phyloP scores from a whole-genome alignment of 2,888 invertebrate genomes.

The Himalopsyche japonica region DNA sequence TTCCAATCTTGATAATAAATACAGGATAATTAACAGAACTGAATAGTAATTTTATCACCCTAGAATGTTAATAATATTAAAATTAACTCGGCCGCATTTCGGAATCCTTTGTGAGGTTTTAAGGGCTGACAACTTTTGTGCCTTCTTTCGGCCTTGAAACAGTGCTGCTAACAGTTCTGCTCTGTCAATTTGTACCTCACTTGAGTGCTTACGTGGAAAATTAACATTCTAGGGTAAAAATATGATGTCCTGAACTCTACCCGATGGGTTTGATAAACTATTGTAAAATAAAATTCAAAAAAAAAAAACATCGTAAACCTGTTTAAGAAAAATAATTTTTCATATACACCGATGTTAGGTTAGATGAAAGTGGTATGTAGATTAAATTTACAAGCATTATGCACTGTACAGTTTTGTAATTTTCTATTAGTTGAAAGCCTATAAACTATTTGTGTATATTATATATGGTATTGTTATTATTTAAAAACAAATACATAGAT shows the following conservation, averaged over 20 bases:
- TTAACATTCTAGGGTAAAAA: not conserved
- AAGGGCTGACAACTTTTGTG: not conserved
- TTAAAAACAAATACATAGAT: not conserved
- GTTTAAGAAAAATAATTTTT: not conserved
- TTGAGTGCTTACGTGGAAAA: not conserved
- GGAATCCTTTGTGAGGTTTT: not conserved
- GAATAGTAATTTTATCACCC: not conserved
- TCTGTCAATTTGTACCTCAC: not conserved
- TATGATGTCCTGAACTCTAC: not conserved
- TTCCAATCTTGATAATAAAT: not conserved
- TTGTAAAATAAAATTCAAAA: not conserved
- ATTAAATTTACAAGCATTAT: not conserved
- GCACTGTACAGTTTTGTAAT: slow-evolving; percentile 28
- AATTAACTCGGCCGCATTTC: not conserved
- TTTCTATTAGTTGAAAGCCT: slow-evolving; percentile 22
- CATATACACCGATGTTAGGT: not conserved
- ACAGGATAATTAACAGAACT: not conserved
- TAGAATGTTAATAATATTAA: not conserved
- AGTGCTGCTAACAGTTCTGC: not conserved
- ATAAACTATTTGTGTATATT: not conserved
- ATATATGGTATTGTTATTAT: not conserved
- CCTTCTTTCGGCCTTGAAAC: not conserved
- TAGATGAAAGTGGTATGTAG: not conserved
- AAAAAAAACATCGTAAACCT: not conserved
- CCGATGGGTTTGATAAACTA: not conserved